Conservation (phyloP, 2,888 invertebrate species). For the Coecobrya sp. region DNA sequence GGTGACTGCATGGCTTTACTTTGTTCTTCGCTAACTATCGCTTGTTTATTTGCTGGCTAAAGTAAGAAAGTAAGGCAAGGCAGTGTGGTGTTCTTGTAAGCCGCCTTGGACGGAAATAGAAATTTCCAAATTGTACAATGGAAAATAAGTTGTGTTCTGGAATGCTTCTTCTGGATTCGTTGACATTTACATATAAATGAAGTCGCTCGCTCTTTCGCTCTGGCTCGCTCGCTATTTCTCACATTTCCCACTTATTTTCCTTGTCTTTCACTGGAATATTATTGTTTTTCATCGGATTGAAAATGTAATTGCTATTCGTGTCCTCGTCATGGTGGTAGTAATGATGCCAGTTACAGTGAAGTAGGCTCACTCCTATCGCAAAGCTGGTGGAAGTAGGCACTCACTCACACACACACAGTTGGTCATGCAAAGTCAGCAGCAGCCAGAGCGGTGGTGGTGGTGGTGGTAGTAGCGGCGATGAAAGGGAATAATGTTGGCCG, state of each 20-base stretch:
- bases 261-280: conserved; percentile 46
- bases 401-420: neutral
- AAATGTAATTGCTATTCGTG: conserved; percentile 51
- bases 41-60: neutral
- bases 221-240: neutral
- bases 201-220: neutral
- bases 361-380: neutral
- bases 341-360: neutral
- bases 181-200: conserved; percentile 63
- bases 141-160: conserved; percentile 25
- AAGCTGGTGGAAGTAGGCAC: neutral
- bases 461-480: neutral
- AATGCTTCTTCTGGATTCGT: conserved; percentile 13
- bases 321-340: conserved; percentile 27
- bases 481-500: neutral
- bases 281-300: conserved; percentile 55
- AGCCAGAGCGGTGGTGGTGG: neutral
- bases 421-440: conserved; percentile 1
- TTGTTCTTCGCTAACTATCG: neutral
- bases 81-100: neutral
- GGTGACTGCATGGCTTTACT: neutral
- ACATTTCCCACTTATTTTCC: conserved; percentile 54
- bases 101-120: conserved; percentile 46
- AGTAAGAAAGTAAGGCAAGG: neutral
- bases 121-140: conserved; percentile 35